These are phyloP conservation scores for Biston betularia DNA, from an alignment of 2,888 invertebrate genomes.

Conservation along the genomic window DNA sequence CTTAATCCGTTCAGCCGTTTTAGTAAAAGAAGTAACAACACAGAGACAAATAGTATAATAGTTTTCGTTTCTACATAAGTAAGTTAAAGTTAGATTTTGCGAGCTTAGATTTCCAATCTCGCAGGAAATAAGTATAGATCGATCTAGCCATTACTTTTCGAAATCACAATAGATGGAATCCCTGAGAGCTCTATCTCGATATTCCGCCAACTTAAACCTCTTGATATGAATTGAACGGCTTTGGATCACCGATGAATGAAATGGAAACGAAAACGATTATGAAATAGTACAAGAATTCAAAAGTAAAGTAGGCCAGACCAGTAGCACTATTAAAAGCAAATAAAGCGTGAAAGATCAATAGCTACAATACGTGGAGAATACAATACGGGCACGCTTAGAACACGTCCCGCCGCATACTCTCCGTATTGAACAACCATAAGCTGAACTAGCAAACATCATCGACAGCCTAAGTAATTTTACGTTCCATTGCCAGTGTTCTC, in stretches of 20 bases:
- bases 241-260: constrained; percentile 27
- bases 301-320: constrained; percentile 47
- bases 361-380: constrained; percentile 64
- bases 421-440: constrained; percentile 43
- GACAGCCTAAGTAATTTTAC: constrained; percentile 76
- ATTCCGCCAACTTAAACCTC: constrained; percentile 1
- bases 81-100: not conserved
- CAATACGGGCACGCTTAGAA: constrained; percentile 52
- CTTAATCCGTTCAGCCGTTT: too few species aligned
- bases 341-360: constrained; percentile 66
- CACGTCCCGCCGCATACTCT: constrained; percentile 45
- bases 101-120: not conserved
- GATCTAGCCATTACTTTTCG: constrained; percentile 8
- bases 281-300: constrained; percentile 31
- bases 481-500: constrained; percentile 78
- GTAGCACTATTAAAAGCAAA: constrained; percentile 65
- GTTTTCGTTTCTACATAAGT: too few species aligned
- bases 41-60: too few species aligned
- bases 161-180: constrained; percentile 9
- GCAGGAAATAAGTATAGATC: not conserved
- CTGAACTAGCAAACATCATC: constrained; percentile 51
- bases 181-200: constrained; percentile 1
- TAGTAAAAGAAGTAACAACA: too few species aligned
- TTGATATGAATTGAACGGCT: constrained; percentile 10
- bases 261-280: constrained; percentile 33